Percentiles rank a stretch among this genome's conserved stretches.
Conservation (phyloP, 2,113 vertebrate species). For the Callipepla squamata region DNA sequence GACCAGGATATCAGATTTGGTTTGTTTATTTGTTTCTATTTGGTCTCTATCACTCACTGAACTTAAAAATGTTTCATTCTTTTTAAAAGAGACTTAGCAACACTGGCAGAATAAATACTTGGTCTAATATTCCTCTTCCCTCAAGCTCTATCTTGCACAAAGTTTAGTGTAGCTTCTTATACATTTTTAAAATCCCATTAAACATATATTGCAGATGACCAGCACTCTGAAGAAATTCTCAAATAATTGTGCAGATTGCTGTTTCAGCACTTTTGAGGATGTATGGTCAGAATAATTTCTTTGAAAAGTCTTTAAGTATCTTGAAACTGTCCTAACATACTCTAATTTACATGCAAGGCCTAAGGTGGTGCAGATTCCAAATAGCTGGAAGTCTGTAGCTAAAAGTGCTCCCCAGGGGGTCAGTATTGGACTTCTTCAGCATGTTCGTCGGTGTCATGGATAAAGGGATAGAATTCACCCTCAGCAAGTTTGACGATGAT, state of each 20-base stretch:
- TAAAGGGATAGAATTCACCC: too few species aligned
- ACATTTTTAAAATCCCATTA: neutral
- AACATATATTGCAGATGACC: neutral
- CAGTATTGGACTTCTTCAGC: too few species aligned
- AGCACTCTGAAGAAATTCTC: neutral
- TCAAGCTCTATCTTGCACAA: neutral
- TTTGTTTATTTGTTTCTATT: neutral
- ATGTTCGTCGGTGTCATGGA: too few species aligned
- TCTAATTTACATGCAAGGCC: fast-evolving
- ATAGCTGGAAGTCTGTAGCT: too few species aligned
- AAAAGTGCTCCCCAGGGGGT: too few species aligned
- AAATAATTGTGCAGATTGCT: neutral
- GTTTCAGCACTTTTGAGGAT: neutral
- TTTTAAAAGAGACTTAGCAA: neutral
- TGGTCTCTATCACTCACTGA: neutral
- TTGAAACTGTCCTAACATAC: neutral
- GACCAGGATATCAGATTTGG: neutral
- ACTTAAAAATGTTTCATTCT: neutral
- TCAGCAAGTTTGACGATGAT: too few species aligned
- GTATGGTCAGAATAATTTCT: neutral
- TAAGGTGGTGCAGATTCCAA: too few species aligned
- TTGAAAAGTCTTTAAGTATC: neutral
- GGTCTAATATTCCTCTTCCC: neutral
- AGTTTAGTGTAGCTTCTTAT: neutral
- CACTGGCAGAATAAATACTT: neutral